Percentiles rank a stretch among this genome's conserved stretches.
These are phyloP conservation scores for Reticulitermes speratus DNA, from an alignment of 1,140 invertebrate species.

Conservation along the genomic window DNA sequence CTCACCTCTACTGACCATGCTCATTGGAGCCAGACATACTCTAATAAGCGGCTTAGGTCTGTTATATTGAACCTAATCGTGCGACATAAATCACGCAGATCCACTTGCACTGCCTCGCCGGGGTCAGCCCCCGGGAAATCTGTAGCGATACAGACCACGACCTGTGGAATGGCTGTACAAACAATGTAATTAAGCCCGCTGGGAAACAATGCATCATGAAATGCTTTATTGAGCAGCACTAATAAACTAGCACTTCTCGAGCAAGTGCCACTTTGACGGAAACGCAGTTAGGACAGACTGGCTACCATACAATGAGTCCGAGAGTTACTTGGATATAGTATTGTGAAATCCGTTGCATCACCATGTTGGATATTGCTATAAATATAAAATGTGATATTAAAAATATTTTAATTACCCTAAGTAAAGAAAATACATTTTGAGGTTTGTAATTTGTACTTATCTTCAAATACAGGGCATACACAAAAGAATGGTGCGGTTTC, in stretches of 20 bases:
- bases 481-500: no score
- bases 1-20: not conserved
- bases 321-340: no score
- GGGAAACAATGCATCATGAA: conserved; percentile 6
- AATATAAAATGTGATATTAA: no score
- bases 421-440: no score
- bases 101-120: not conserved
- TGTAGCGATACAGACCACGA: not conserved
- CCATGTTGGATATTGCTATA: no score
- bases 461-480: no score
- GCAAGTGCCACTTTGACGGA: not conserved
- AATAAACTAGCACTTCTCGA: not conserved
- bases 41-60: not conserved
- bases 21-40: not conserved
- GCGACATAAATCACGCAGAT: not conserved
- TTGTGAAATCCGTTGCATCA: no score
- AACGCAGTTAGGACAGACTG: not conserved
- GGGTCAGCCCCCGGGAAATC: not conserved
- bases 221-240: not conserved
- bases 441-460: no score
- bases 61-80: not conserved
- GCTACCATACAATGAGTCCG: no score
- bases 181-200: conserved; percentile 18
- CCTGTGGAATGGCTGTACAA: not conserved
- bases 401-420: no score